phyloP scores from a whole-genome alignment of 2,888 invertebrate genomes.

The Spodoptera littoralis region DNA sequence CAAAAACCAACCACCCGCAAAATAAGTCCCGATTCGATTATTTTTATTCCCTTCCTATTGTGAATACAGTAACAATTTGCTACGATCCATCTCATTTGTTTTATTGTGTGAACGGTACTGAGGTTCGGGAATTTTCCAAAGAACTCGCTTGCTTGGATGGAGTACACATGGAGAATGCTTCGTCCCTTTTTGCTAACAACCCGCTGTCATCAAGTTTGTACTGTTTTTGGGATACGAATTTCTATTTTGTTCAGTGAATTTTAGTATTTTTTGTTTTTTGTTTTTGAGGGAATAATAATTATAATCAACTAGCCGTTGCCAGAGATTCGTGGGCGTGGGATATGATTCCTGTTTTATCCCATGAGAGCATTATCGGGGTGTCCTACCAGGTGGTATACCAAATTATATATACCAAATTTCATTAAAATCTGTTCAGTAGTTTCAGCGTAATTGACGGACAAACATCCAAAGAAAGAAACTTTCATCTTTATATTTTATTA shows the following conservation, averaged over 20 bases:
- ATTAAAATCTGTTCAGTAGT: too few relatives aligned
- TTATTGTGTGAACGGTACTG: slow-evolving; percentile 30
- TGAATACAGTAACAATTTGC: slow-evolving; percentile 53
- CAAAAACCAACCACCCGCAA: slow-evolving; percentile 17
- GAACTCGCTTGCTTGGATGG: slow-evolving; percentile 21
- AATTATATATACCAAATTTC: too few relatives aligned
- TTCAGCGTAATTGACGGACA: too few relatives aligned
- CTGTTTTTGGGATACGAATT: slow-evolving; percentile 20
- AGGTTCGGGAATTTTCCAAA: slow-evolving; percentile 27
- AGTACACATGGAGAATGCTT: slow-evolving; percentile 1
- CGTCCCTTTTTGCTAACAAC: slow-evolving; percentile 29
- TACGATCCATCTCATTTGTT: slow-evolving; percentile 41
- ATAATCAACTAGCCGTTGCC: too few relatives aligned
- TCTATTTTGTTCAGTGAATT: background rate
- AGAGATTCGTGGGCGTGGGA: too few relatives aligned
- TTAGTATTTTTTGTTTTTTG: too few relatives aligned
- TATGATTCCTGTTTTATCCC: too few relatives aligned
- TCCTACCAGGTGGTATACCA: too few relatives aligned
- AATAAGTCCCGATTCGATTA: slow-evolving; percentile 49
- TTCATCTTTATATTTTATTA: too few relatives aligned
- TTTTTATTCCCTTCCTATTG: slow-evolving; percentile 48
- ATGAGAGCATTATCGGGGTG: too few relatives aligned
- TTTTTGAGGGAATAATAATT: too few relatives aligned
- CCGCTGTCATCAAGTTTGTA: slow-evolving; percentile 9
- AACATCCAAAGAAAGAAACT: too few relatives aligned